These are phyloP conservation scores for Mycteria americana DNA, from an alignment of 2,797 vertebrate genomes.

Conservation along the genomic window DNA sequence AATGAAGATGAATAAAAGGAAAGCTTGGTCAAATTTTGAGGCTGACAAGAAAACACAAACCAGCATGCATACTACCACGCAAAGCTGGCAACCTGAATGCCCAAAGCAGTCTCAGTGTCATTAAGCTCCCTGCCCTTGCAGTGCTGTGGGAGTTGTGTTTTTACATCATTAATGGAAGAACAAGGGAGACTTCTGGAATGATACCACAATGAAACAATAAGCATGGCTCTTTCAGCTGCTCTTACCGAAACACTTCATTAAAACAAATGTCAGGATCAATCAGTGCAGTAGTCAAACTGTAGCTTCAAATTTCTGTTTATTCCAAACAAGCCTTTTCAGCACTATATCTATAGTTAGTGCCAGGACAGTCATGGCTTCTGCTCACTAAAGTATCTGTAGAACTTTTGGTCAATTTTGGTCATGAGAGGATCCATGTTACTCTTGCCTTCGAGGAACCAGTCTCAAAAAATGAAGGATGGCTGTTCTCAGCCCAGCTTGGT, in stretches of 20 bases:
- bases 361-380: neutral
- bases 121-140: neutral
- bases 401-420: neutral
- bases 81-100: neutral
- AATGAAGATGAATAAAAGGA: neutral
- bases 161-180: neutral
- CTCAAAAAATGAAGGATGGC: neutral
- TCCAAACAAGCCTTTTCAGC: neutral
- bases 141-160: neutral
- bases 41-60: neutral
- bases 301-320: neutral
- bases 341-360: neutral
- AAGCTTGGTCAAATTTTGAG: neutral
- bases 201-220: neutral
- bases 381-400: neutral
- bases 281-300: neutral
- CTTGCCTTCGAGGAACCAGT: neutral
- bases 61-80: neutral
- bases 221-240: neutral
- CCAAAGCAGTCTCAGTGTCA: neutral
- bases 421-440: neutral
- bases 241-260: neutral
- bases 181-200: neutral
- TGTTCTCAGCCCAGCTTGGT: neutral
- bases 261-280: neutral